These are phyloP conservation scores for Castor canadensis DNA, from an alignment of 2,113 vertebrate genomes.

Conservation along the genomic window DNA sequence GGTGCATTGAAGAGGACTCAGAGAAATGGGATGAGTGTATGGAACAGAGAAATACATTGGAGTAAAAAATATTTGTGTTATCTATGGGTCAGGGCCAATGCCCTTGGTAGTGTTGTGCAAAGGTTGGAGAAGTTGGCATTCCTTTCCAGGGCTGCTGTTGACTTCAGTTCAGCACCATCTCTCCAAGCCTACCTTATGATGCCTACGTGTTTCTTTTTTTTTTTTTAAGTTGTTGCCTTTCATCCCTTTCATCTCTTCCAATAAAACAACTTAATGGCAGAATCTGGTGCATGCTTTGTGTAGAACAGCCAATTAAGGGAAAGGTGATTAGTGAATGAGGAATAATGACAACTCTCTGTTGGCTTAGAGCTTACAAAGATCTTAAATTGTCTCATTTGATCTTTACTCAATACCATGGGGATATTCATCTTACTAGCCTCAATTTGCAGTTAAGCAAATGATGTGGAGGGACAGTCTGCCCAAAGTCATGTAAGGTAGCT, in stretches of 20 bases:
- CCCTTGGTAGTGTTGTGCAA: constrained; percentile 50
- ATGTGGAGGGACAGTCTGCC: neutral
- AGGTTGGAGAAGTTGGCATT: constrained; percentile 48
- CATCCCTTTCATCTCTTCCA: constrained; percentile 47
- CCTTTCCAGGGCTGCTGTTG: constrained; percentile 18
- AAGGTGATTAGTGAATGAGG: neutral
- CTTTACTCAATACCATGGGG: neutral
- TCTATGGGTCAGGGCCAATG: constrained; percentile 50
- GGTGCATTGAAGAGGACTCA: neutral
- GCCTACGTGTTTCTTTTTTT: neutral
- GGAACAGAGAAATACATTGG: constrained; percentile 52
- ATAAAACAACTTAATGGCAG: constrained; percentile 47
- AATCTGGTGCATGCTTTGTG: neutral
- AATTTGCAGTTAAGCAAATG: neutral
- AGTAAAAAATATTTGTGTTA: constrained; percentile 71
- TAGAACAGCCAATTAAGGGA: neutral
- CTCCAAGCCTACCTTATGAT: neutral
- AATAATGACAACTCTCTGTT: constrained; percentile 7
- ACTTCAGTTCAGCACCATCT: neutral
- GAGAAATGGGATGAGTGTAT: neutral
- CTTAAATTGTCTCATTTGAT: neutral
- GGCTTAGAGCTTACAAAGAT: neutral
- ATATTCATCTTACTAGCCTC: neutral
- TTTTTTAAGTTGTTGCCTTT: neutral
- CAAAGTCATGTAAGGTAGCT: neutral